A percentile compares a stretch with the other conserved stretches of the same genome.
Evolutionary conservation across 2,113 vertebrate genomes (phyloP).

Genomic region (Muscicapa adusta): DNA sequence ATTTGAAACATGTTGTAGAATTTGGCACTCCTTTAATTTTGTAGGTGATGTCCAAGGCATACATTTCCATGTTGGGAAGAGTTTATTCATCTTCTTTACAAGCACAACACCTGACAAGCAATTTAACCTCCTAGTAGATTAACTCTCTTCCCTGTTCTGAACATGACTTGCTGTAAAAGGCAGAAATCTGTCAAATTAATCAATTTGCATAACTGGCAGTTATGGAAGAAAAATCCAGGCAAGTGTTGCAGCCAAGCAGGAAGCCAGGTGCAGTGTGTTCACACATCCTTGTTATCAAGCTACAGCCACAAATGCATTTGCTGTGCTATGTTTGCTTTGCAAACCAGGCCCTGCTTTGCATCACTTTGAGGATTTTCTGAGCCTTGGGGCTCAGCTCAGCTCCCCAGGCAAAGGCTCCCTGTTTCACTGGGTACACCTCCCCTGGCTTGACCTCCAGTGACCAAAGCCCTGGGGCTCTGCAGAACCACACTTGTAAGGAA

Average conservation of each 20-base stretch:
- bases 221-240: background rate
- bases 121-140: background rate
- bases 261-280: background rate
- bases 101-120: background rate
- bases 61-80: background rate
- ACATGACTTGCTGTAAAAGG: background rate
- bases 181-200: background rate
- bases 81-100: background rate
- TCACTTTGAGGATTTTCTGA: background rate
- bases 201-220: background rate
- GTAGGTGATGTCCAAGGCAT: background rate
- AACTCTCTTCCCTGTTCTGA: background rate
- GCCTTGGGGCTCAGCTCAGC: background rate
- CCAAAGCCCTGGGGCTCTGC: background rate
- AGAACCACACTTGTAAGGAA: background rate
- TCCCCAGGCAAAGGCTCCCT: background rate
- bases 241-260: background rate
- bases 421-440: background rate
- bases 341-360: background rate
- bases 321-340: background rate
- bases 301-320: background rate
- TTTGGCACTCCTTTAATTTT: background rate
- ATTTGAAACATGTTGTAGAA: background rate
- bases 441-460: background rate
- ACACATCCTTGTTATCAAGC: background rate